Percentiles rank a stretch among this genome's conserved stretches.
Conservation (phyloP, 2,113 vertebrate species). For the Athene noctua region DNA sequence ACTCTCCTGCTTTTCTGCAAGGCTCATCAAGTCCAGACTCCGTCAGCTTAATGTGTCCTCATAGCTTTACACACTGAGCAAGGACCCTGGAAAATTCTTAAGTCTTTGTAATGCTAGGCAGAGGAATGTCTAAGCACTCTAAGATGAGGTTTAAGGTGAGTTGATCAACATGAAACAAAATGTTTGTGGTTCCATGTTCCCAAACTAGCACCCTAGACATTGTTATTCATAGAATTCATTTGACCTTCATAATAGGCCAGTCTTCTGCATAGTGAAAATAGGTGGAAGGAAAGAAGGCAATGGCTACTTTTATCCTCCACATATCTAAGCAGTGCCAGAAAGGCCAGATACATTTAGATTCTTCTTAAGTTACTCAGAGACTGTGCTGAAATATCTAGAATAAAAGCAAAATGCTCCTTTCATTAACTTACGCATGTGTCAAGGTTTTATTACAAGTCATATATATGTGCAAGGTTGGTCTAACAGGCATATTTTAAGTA, state of each 20-base stretch:
- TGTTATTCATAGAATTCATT: not conserved
- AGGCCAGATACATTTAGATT: not conserved
- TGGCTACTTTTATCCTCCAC: not conserved
- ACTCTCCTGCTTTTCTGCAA: not conserved
- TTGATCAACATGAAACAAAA: not conserved
- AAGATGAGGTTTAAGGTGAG: not conserved
- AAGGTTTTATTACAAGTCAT: not conserved
- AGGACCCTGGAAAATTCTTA: not conserved
- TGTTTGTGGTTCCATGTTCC: not conserved
- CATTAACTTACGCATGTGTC: not conserved
- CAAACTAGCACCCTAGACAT: not conserved
- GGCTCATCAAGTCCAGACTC: not conserved
- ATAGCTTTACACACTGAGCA: not conserved
- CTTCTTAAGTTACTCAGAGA: not conserved
- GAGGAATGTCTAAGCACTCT: not conserved
- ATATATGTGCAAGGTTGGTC: not conserved
- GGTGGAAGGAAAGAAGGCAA: constrained; percentile 8
- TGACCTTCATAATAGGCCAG: not conserved
- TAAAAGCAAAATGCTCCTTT: constrained; percentile 1
- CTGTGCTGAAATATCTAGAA: not conserved
- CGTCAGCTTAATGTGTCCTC: not conserved
- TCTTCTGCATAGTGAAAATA: constrained; percentile 23
- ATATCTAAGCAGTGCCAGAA: not conserved
- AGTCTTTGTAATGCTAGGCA: not conserved
- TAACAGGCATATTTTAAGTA: constrained; percentile 7